These are phyloP conservation scores for Diabrotica virgifera DNA, from an alignment of 1,140 invertebrate species.

Conservation along the genomic window DNA sequence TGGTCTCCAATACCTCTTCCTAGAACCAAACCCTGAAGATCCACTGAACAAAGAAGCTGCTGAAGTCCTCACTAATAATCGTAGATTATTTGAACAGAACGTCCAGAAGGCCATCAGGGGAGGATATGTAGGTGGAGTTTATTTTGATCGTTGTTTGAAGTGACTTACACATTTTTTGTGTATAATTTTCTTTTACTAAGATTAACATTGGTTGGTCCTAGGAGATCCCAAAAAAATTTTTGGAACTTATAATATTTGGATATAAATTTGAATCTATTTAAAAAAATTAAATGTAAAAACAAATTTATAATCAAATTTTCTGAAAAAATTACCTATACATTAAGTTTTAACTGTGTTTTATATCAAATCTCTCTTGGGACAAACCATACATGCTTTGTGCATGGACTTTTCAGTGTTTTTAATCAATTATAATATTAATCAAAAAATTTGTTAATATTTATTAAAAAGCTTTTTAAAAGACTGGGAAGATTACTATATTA, in stretches of 20 bases:
- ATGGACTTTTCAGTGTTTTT: no score
- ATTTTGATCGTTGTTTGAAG: slow-evolving; percentile 95
- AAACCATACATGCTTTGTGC: no score
- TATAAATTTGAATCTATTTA: background rate
- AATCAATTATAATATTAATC: no score
- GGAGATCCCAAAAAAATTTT: background rate
- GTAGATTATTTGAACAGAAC: slow-evolving; percentile 93
- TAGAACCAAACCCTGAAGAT: slow-evolving; percentile 98
- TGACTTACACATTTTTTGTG: slow-evolving; percentile 55
- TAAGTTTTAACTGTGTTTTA: no score
- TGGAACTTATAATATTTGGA: background rate
- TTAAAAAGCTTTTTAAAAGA: no score
- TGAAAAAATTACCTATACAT: no score
- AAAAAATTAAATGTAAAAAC: background rate
- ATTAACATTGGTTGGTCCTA: background rate
- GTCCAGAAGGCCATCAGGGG: slow-evolving; percentile 94
- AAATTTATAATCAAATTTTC: background rate
- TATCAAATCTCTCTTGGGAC: no score
- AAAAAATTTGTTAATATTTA: no score
- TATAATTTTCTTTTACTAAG: background rate
- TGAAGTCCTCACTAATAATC: slow-evolving; percentile 91
- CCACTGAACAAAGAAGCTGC: slow-evolving; percentile 99
- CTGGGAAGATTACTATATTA: no score
- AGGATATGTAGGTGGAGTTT: slow-evolving; percentile 87
- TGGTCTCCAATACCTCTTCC: slow-evolving; percentile 95